Percentiles rank a stretch among this genome's conserved stretches.
Conservation (phyloP, 2,797 vertebrate genomes). For the Eutrigla gurnardus region DNA sequence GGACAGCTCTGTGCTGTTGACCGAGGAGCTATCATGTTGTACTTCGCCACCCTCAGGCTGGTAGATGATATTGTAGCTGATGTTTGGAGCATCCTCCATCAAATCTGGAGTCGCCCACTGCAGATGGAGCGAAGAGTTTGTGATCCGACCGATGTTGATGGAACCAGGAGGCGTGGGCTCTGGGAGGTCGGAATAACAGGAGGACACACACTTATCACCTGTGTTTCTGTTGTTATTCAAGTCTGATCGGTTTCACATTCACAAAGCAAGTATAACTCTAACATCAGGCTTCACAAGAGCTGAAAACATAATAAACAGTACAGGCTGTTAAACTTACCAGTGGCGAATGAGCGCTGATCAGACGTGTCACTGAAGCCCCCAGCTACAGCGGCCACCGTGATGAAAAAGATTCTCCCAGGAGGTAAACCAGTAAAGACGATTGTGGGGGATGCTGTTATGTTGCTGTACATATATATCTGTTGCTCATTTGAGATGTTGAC, state of each 20-base stretch:
- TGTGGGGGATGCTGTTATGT: accelerated
- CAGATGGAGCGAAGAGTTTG: conserved; percentile 61
- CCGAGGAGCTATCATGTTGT: accelerated
- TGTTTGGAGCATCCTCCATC: conserved; percentile 43
- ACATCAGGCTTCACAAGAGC: not conserved
- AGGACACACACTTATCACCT: not conserved
- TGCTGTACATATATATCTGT: accelerated
- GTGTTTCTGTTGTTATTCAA: not conserved
- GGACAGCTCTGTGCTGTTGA: conserved; percentile 8
- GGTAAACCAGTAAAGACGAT: not conserved
- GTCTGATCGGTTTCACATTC: not conserved
- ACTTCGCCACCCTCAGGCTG: accelerated
- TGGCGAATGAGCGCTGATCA: conserved; percentile 48
- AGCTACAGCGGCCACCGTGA: conserved; percentile 68
- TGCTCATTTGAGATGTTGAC: conserved; percentile 38
- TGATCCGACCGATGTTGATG: conserved; percentile 27
- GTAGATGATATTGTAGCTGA: conserved; percentile 54
- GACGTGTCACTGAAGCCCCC: conserved; percentile 41
- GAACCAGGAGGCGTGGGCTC: conserved; percentile 69
- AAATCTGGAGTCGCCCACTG: conserved; percentile 45
- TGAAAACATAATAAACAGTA: not conserved
- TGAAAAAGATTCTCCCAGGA: conserved; percentile 65
- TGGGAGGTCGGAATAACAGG: conserved; percentile 42
- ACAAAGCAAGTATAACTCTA: not conserved
- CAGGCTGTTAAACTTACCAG: conserved; percentile 62